A percentile compares a stretch with the other conserved stretches of the same genome.
phyloP scores from a whole-genome alignment of 2,797 vertebrate species.

The Taenioides sp. region DNA sequence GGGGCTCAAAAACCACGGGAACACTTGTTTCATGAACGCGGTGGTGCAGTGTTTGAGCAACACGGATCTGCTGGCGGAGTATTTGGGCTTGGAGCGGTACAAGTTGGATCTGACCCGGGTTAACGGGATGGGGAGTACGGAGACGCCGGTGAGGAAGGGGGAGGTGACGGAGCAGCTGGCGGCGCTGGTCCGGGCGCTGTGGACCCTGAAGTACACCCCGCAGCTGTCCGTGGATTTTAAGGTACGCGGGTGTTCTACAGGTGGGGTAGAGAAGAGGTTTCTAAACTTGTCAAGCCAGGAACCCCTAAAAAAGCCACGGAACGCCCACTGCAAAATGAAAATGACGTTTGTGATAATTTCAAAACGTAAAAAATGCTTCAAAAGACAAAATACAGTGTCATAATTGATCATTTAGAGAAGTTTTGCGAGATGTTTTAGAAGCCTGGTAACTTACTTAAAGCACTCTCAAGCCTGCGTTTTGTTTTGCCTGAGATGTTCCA shows the following conservation, averaged over 20 bases:
- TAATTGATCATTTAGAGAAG: too few relatives aligned
- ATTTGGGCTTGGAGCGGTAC: constrained; percentile 84
- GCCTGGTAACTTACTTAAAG: too few relatives aligned
- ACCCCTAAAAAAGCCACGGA: too few relatives aligned
- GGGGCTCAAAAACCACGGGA: constrained; percentile 94
- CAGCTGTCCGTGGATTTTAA: constrained; percentile 95
- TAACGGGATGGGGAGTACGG: constrained; percentile 44
- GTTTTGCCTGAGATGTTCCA: too few relatives aligned
- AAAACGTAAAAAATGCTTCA: too few relatives aligned
- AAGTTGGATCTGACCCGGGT: constrained; percentile 59
- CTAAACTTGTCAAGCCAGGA: too few relatives aligned
- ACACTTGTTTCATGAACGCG: constrained; percentile 98
- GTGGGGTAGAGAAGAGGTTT: background rate
- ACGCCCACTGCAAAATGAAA: too few relatives aligned
- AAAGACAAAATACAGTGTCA: too few relatives aligned
- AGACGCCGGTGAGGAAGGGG: constrained; percentile 55
- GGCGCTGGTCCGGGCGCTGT: constrained; percentile 87
- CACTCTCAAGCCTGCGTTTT: too few relatives aligned
- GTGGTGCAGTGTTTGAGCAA: constrained; percentile 96
- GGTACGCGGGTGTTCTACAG: constrained; percentile 70
- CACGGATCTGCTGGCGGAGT: constrained; percentile 92
- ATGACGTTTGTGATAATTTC: too few relatives aligned
- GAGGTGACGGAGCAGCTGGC: constrained; percentile 91
- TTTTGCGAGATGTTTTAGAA: too few relatives aligned
- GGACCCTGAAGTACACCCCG: constrained; percentile 92